Evolutionary conservation across 2,797 vertebrate genomes (phyloP), one percentile per base, ranked within the genome.

Genomic region (Spheniscus humboldti): DNA sequence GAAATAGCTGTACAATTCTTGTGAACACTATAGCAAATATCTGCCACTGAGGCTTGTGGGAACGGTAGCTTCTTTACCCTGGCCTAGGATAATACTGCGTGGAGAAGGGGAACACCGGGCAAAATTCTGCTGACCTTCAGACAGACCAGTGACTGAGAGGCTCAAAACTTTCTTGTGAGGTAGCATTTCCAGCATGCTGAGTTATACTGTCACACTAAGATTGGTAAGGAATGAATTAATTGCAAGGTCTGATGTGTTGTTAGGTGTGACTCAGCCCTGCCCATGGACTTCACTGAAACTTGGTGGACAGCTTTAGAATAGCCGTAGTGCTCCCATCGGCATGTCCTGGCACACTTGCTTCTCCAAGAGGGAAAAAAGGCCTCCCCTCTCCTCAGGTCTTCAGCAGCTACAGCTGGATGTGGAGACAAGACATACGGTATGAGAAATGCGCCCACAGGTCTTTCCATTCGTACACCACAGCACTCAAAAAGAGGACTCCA

Each of bases 121-220:
- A 88, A 60, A 88, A 81, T 67, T 64, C 73, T 76, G 30, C 45
- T 86, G 78, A 66, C 33, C 25, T 90, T 95, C 86, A 90, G 72
- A 48, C 57, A 76, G 60, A 57, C 16, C 33, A 64, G 30, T 62
- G 55, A 71, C 57, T 85, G 74, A 50, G 20, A 39, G 60, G 45
- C 53, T 86, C 45, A 60, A 87, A 93, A 53, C 5, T 43, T 79
- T 43, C 37, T 68, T 64, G 72, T 2, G 4, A 71, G 22, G 22
- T 45, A 91, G 12, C 37, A 53, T 78, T 95, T 95, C 80, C 81
- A 92, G 55, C 27, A 66, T 83, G 33, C 60, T 91, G 74, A 85
- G 56, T 79, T 92, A 80, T 47, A 86, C 74, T 27, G n/a, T 82
- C 79, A 86, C 4, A 1, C 45, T 81, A 39, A 83, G 60, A 33